Base-by-base conservation (phyloP, 1,140 invertebrate species). In the Eueides isabella region DNA sequence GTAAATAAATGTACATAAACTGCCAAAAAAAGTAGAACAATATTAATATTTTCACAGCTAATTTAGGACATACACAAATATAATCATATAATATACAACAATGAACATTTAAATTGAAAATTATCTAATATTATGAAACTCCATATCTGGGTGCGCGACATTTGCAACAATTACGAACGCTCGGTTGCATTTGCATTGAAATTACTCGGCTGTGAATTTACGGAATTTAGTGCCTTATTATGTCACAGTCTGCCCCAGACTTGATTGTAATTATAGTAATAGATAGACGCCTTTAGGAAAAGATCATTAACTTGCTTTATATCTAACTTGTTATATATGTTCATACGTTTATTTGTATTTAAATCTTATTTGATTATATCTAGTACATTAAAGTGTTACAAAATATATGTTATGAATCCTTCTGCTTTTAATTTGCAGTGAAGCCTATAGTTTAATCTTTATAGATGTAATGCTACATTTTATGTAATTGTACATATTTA, bases 141-240 rank as follows among this genome's bases (percentile, higher is more conserved):
- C 44, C 23, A 26, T 55, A 55, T 26, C 44, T 55, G 7, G 44
- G 23, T 55, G 48, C 48, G 48, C 48, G 44, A 48, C 44, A 55
- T 55, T 55, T 55, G 48, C 48, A 55, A 48, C 38, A 19, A 30
- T 68, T 48, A 41, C 29, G 38, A 16, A 38, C 30, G n/a, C 23
- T 26, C 44, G 28, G 31, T 19, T 61, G 12, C 41, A 55, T 68
- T 68, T 55, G 28, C 67, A 68, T 31, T 5, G 44, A 68, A 68
- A 68, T 68, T 61, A 68, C 44, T 68, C n/a, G 29, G n/a, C 67
- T 55, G 44, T 61, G 67, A 68, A 68, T 55, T 68, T 68, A 30
- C 26, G 28, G 38, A 68, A 68, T 48, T 67, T 41, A 67, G 41
- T 67, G 41, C 66, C 66, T 67, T 67, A 48, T 30, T 48, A 48